Base-by-base conservation (phyloP, 1,140 invertebrate genomes). In the Melanaphis sacchari region DNA sequence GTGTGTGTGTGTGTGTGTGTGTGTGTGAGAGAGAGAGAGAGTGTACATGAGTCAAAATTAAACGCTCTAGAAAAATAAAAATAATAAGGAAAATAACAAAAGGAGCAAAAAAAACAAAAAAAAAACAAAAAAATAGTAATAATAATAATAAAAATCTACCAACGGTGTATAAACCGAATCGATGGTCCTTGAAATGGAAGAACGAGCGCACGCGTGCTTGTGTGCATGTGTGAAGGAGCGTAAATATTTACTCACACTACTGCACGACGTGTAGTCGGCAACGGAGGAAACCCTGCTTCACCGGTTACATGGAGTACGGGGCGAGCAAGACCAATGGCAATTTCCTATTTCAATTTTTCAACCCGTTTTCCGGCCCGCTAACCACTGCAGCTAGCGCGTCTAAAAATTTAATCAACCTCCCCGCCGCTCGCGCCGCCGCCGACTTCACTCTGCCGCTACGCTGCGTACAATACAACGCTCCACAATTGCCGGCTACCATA, bases 301-400 rank as follows among this genome's bases (percentile, higher is more conserved):
- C 26, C 41, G 40, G 46, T 90, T n/a, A 31, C 40, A 40, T 22
- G 26, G 84, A n/a, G 41, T 31, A 36, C 7, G 49, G 24, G 41
- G 41, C 18, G 36, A 38, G 84, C 41, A 52, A 82, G 36, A 92
- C 91, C 40, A 84, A 49, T 36, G 36, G 91, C 41, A 92, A 92
- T 84, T 84, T 92, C 76, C 91, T 92, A 59, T 92, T 92, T 84
- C 91, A 92, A 92, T 84, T 92, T 91, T 84, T 92, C 91, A 92
- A 40, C 41, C 76, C 43, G 76, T 92, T 84, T 84, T 92, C 91
- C 76, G 90, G n/a, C 21, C 43, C 81, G 59, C 40, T 92, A 92
- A 92, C 91, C 46, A 52, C 81, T 84, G 59, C 59, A 31, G 59
- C 59, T 36, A 52, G 46, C 36, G 40, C 81, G 81, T 92, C 76